phyloP scores from a whole-genome alignment of 2,888 invertebrate genomes.

The Hyalella azteca region DNA sequence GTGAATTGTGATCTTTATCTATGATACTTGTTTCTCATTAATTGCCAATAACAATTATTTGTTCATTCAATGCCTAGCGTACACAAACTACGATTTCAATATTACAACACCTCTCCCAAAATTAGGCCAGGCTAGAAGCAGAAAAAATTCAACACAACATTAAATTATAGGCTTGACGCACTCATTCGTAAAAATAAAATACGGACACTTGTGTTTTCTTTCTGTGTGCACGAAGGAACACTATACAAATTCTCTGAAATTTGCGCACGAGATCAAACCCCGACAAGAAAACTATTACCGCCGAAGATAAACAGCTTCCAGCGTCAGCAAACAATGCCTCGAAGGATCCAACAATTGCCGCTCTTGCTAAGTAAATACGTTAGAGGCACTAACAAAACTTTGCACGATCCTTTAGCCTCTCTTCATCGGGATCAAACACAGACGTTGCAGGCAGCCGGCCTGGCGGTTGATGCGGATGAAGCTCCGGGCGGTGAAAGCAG shows the following conservation, averaged over 20 bases:
- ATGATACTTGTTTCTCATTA: no score
- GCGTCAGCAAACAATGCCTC: slow-evolving; percentile 24
- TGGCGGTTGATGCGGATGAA: background rate
- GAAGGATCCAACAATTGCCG: slow-evolving; percentile 17
- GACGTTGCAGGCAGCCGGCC: background rate
- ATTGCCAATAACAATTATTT: no score
- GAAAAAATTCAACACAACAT: background rate
- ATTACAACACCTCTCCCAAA: background rate
- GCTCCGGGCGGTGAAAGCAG: no score
- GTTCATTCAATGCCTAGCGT: no score
- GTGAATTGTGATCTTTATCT: no score
- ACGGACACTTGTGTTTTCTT: background rate
- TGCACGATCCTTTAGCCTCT: background rate
- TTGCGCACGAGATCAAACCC: slow-evolving; percentile 14
- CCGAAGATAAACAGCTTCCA: slow-evolving; percentile 31
- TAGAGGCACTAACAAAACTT: slow-evolving; percentile 3
- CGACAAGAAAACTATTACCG: slow-evolving; percentile 19
- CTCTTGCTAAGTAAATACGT: slow-evolving; percentile 18
- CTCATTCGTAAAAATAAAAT: background rate
- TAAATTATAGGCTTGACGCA: background rate
- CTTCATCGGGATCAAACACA: background rate
- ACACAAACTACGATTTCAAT: background rate
- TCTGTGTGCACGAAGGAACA: background rate
- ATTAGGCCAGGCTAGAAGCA: background rate
- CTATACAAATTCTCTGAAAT: background rate